Base-by-base conservation (phyloP, 2,797 vertebrate species). In the Enteromius radiatus region DNA sequence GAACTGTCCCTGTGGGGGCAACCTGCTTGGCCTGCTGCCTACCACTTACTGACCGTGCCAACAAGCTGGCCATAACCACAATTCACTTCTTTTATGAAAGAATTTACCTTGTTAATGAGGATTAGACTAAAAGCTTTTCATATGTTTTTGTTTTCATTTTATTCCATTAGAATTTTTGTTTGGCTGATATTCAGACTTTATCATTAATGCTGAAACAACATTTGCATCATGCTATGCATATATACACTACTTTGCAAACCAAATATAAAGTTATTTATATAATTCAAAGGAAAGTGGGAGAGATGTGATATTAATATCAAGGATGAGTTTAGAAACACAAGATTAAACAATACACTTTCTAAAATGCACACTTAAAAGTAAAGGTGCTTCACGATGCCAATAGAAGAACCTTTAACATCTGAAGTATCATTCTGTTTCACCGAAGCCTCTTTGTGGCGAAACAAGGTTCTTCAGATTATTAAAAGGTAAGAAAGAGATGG, bases 11-110 rank as follows among this genome's bases (percentile, higher is more conserved):
- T n/a, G 0, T 76, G 84, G 77, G 76, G 75, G 68, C 83, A 86
- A 79, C 56, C 28, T 82, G 70, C 64, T 81, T 85, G 81, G 83
- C 85, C 43, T 28, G 56, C 43, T 75, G 78, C 85, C 69, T 61
- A 61, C 43, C 49, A 63, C 45, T 76, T 21, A 23, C 21, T n/a
- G 28, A 41, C 47, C 23, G 9, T 54, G 49, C 79, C 43, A 82
- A 41, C 19, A 80, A 61, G 2, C 77, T 28, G 56, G 28, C 15
- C 52, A 82, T 67, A 61, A 47, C 45, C 9, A 2, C 63, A 79
- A n/a, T 79, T 38, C 38, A 31, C 28, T 23, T 38, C 9, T 47
- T 45, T 56, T 41, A 78, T 78, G 36, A 43, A 74, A 61, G n/a
- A 67, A 54, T 36, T 11, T 41, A 64, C 19, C 26, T 21, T 31